phyloP scores from a whole-genome alignment of 2,888 invertebrate genomes.

The Petrolisthes manimaculis region DNA sequence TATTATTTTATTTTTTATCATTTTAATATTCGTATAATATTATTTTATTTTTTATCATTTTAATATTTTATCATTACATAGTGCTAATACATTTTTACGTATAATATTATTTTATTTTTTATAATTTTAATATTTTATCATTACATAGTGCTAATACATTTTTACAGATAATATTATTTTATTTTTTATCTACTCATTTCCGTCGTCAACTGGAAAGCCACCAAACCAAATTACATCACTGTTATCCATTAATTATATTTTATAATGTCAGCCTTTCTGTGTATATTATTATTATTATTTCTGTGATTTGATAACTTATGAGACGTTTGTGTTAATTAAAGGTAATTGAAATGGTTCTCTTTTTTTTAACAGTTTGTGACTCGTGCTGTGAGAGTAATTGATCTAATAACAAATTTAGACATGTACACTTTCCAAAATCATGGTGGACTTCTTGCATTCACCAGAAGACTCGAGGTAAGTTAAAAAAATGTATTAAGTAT shows the following conservation, averaged over 20 bases:
- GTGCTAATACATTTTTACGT: no score
- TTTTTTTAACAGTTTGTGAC: constrained; percentile 82
- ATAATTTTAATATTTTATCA: not conserved
- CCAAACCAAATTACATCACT: no score
- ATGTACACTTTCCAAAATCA: constrained; percentile 88
- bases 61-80: no score
- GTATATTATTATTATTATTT: no score
- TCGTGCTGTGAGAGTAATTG: constrained; percentile 89
- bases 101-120: no score
- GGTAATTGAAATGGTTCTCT: not conserved
- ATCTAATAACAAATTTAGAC: constrained; percentile 88
- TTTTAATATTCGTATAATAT: no score
- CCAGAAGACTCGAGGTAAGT: constrained; percentile 81
- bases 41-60: no score
- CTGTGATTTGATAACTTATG: no score
- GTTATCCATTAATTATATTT: no score
- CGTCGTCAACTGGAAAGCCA: not conserved
- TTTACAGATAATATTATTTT: not conserved
- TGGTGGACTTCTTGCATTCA: constrained; percentile 83
- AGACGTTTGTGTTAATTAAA: not conserved
- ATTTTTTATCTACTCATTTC: not conserved
- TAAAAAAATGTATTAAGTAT: not conserved
- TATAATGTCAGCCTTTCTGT: no score
- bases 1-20: no score
- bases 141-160: not conserved